phyloP scores from a whole-genome alignment of 1,140 invertebrate species.

The Eupeodes corollae region DNA sequence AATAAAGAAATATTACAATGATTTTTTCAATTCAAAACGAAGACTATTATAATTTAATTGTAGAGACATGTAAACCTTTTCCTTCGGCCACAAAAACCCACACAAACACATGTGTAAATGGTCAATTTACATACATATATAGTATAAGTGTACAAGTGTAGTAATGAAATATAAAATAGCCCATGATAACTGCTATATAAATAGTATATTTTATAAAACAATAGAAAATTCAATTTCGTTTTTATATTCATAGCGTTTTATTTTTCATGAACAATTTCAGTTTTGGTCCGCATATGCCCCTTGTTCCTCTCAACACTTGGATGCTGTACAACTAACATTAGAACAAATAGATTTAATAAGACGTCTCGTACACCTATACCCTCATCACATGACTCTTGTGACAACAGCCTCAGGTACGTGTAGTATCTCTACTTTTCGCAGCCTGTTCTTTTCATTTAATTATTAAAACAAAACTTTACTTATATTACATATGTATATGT shows the following conservation, averaged over 20 bases:
- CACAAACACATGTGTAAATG: too few relatives aligned
- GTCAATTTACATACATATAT: background rate
- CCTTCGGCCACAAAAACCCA: too few relatives aligned
- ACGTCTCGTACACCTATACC: constrained; percentile 68
- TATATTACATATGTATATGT: too few relatives aligned
- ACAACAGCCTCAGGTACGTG: constrained; percentile 58
- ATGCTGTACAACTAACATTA: constrained; percentile 72
- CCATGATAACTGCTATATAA: background rate
- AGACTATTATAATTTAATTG: too few relatives aligned
- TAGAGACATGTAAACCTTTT: too few relatives aligned
- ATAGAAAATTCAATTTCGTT: background rate
- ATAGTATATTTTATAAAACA: background rate
- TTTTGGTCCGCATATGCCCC: constrained; percentile 83
- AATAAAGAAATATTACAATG: too few relatives aligned
- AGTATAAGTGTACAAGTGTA: too few relatives aligned
- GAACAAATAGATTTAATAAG: constrained; percentile 82
- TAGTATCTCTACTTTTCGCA: too few relatives aligned
- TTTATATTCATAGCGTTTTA: background rate
- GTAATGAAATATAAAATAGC: constrained; percentile 1
- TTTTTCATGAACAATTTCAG: constrained; percentile 43
- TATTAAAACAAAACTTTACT: too few relatives aligned
- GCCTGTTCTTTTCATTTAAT: too few relatives aligned
- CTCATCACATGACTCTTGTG: constrained; percentile 64
- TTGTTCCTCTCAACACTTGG: constrained; percentile 71
- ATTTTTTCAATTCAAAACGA: too few relatives aligned